Base-by-base conservation (phyloP, 2,797 vertebrate species). In the Sebastes iracundus region DNA sequence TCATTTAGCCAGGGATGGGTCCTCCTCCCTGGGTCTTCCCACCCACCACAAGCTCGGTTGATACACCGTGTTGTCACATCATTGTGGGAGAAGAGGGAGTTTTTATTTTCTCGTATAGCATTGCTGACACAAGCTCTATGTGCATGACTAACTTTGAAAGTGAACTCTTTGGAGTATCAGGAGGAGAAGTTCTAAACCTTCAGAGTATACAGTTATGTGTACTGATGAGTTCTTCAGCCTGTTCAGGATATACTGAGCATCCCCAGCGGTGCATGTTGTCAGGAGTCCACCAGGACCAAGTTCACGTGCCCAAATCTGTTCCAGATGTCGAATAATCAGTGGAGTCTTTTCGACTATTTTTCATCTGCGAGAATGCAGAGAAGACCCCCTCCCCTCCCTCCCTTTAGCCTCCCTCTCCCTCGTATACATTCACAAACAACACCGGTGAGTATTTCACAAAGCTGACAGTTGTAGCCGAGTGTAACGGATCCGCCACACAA, bases 261-360 rank as follows among this genome's bases (percentile, higher is more conserved):
- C 91, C 89, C 85, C 85, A 79, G 86, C 1, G 64, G 83, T 86
- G 80, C 72, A 22, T 87, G 83, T 69, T 87, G 85, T 90, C 85
- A 76, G 79, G 75, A 82, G 72, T 93, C 89, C 88, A 86, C 87
- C 75, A 74, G 85, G 74, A 75, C 77, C 63, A 7, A 73, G 83
- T 88, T 92, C 89, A 87, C 81, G 53, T 87, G 85, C 71, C 71
- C 66, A 82, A 94, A 96, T 93, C 63, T 80, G 55, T 94, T 96
- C 95, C 95, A 96, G 95, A 96, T 96, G 96, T 91, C 62, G 83
- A 90, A 93, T 88, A 94, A 92, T 95, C 90, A 94, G 90, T 33
- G 49, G 55, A 85, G 83, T 62, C 65, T 82, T 81, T 75, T 75
- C 5, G 28, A 72, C 87, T 83, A 90, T 89, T 90, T 83, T 87